These are phyloP conservation scores for Hyles lineata DNA, from an alignment of 2,888 invertebrate genomes.

Conservation along the genomic window DNA sequence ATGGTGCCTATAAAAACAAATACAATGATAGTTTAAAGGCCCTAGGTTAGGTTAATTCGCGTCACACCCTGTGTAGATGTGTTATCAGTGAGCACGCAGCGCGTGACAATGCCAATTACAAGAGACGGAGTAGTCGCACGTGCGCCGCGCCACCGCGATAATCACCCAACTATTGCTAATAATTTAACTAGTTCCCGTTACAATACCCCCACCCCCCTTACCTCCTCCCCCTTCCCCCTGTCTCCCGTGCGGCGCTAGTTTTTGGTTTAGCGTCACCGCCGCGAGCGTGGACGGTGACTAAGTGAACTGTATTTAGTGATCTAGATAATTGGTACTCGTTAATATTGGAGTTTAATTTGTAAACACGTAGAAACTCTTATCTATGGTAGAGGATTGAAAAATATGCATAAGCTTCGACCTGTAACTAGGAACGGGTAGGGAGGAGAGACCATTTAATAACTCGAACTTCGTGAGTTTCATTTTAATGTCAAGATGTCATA, in stretches of 20 bases:
- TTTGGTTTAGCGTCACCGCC: not conserved
- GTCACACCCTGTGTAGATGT: not conserved
- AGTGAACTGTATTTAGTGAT: constrained; percentile 11
- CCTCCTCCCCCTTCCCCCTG: not conserved
- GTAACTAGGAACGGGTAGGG: too few species aligned
- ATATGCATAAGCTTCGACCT: too few species aligned
- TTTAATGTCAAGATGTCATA: too few species aligned
- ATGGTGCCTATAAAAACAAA: too few species aligned
- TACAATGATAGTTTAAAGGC: too few species aligned
- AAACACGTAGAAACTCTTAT: not conserved
- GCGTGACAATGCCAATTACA: not conserved
- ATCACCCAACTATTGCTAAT: constrained; percentile 7
- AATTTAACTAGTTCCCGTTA: constrained; percentile 6
- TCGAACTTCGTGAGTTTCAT: too few species aligned
- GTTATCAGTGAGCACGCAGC: not conserved
- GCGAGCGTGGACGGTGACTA: not conserved
- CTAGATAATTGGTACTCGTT: not conserved
- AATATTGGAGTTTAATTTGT: not conserved
- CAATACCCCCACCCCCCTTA: not conserved
- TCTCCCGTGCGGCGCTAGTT: not conserved
- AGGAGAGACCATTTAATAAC: too few species aligned
- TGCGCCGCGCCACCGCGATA: not conserved
- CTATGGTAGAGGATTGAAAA: not conserved
- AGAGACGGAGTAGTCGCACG: not conserved
- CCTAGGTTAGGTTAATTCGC: too few species aligned